phyloP scores from a whole-genome alignment of 2,888 invertebrate species.

The Limnephilus rhombicus region DNA sequence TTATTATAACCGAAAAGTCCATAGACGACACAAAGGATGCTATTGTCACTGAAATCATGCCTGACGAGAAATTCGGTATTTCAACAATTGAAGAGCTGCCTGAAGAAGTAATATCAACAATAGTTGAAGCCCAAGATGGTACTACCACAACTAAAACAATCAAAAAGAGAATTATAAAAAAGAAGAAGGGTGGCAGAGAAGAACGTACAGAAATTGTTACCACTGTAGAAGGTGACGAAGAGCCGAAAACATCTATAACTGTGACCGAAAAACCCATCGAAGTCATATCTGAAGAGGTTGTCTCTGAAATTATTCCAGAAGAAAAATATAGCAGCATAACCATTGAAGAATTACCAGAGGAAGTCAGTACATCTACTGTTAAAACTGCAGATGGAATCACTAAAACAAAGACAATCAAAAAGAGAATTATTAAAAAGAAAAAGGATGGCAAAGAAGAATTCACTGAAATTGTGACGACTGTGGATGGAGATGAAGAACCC shows the following conservation, averaged over 20 bases:
- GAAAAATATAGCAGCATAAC: background rate
- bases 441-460: constrained; percentile 71
- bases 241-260: constrained; percentile 72
- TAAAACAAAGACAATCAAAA: constrained; percentile 69
- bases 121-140: background rate
- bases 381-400: constrained; percentile 21
- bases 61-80: constrained; percentile 64
- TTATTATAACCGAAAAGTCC: constrained; percentile 59
- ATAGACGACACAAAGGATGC: constrained; percentile 61
- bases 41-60: constrained; percentile 65
- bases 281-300: background rate
- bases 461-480: constrained; percentile 73
- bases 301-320: too few species aligned
- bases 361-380: background rate
- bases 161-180: constrained; percentile 68
- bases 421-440: constrained; percentile 71
- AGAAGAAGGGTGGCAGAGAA: constrained; percentile 67
- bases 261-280: constrained; percentile 70
- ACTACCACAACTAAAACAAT: constrained; percentile 68
- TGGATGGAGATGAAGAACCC: constrained; percentile 70
- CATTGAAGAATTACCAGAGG: constrained; percentile 45
- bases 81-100: constrained; percentile 56
- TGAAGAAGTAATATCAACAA: constrained; percentile 16
- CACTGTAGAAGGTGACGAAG: constrained; percentile 73
- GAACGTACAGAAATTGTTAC: constrained; percentile 72